A percentile compares a stretch with the other conserved stretches of the same genome.
Evolutionary conservation across 2,888 invertebrate species (phyloP).

Genomic region (Spilarctia lutea): DNA sequence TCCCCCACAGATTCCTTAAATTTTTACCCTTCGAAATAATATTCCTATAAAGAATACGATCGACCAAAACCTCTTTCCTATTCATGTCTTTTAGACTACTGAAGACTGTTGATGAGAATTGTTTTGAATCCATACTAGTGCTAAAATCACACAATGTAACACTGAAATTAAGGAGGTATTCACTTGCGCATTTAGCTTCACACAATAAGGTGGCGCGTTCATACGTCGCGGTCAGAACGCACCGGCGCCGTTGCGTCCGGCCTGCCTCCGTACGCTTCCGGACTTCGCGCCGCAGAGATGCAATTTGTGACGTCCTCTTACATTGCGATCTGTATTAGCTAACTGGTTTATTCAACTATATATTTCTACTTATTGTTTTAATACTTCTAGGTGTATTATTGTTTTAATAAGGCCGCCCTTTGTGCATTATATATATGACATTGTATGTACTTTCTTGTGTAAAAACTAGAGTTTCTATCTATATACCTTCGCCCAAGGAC

Average conservation of each 20-base stretch:
- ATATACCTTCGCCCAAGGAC: too few species aligned
- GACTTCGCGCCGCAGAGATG: constrained; percentile 50
- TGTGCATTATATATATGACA: too few species aligned
- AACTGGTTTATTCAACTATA: constrained; percentile 30
- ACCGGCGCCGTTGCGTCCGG: constrained; percentile 55
- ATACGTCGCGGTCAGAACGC: constrained; percentile 47
- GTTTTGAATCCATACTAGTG: neutral
- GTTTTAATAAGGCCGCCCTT: neutral
- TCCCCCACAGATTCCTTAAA: too few species aligned
- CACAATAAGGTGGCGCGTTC: constrained; percentile 36
- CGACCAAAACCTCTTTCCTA: too few species aligned
- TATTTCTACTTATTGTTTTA: neutral
- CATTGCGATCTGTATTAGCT: constrained; percentile 34
- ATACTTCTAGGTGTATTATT: neutral
- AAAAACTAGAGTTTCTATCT: too few species aligned
- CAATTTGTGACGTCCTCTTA: constrained; percentile 53
- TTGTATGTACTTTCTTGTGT: too few species aligned
- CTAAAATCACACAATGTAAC: neutral
- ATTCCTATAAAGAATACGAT: too few species aligned
- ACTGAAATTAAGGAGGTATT: neutral
- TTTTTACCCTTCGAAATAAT: too few species aligned
- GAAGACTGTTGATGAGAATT: neutral
- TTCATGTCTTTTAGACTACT: too few species aligned
- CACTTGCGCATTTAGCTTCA: constrained; percentile 8
- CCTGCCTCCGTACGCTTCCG: constrained; percentile 54